Conservation (phyloP, 2,888 invertebrate species). For the Macaria liturata region DNA sequence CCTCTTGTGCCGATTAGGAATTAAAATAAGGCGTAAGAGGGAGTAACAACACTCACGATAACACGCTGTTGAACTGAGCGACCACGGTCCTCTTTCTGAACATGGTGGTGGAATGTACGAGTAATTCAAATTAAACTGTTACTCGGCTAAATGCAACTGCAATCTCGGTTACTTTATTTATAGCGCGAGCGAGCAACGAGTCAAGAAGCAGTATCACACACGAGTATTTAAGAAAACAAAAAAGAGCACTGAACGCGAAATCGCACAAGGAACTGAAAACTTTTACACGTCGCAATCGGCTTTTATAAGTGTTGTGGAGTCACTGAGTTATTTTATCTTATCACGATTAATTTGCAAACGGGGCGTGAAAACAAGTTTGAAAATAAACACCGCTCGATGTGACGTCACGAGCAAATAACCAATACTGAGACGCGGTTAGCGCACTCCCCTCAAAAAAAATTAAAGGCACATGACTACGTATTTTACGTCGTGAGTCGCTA, state of each 20-base stretch:
- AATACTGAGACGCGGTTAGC: constrained; percentile 53
- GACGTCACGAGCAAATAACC: constrained; percentile 62
- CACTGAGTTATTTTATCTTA: constrained; percentile 52
- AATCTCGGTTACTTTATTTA: constrained; percentile 41
- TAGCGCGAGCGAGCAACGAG: constrained; percentile 34
- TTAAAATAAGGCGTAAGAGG: constrained; percentile 17
- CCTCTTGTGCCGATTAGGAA: constrained; percentile 14
- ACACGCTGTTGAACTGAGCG: constrained; percentile 60
- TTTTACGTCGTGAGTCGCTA: constrained; percentile 13
- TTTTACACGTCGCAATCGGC: constrained; percentile 37
- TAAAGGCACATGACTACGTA: constrained; percentile 50
- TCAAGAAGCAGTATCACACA: constrained; percentile 16
- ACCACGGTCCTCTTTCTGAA: constrained; percentile 68
- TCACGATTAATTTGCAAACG: constrained; percentile 58
- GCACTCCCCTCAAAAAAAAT: constrained; percentile 64
- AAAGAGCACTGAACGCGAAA: constrained; percentile 36
- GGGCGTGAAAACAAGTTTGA: constrained; percentile 53
- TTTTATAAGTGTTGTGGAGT: constrained; percentile 56
- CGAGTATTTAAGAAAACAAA: constrained; percentile 33
- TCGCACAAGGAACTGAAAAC: constrained; percentile 46
- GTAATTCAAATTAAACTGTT: constrained; percentile 22
- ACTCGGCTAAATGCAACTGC: constrained; percentile 33
- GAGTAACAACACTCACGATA: constrained; percentile 58
- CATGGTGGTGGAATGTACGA: constrained; percentile 43
- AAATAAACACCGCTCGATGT: constrained; percentile 57